Evolutionary conservation across 1,140 invertebrate species (phyloP).

Genomic region (Megathymus violae): DNA sequence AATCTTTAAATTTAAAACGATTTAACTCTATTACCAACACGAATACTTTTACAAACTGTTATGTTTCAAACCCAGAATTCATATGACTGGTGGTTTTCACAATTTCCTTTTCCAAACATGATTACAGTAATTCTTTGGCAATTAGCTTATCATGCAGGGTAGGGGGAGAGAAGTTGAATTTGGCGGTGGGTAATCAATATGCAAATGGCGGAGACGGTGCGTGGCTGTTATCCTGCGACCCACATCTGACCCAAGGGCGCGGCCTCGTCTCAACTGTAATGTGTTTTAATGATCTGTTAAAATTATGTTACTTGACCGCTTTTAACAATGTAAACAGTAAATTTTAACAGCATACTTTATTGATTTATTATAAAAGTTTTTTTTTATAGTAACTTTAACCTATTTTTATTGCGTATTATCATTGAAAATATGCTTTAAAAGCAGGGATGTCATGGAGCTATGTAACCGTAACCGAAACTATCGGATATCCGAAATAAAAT

Average conservation of each 20-base stretch:
- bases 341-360: too few species aligned
- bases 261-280: slow-evolving; percentile 45
- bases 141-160: slow-evolving; percentile 59
- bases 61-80: slow-evolving; percentile 18
- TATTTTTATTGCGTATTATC: too few species aligned
- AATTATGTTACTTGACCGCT: slow-evolving; percentile 7
- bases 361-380: too few species aligned
- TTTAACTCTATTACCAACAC: too few species aligned
- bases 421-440: too few species aligned
- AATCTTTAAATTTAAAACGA: too few species aligned
- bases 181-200: slow-evolving; percentile 71
- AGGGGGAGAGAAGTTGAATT: slow-evolving; percentile 44
- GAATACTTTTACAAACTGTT: slow-evolving; percentile 11
- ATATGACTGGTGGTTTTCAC: slow-evolving; percentile 36
- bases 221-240: slow-evolving; percentile 77
- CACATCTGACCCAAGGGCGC: slow-evolving; percentile 75
- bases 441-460: too few species aligned
- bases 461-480: too few species aligned
- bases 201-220: slow-evolving; percentile 72
- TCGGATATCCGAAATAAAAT: too few species aligned
- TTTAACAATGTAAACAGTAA: too few species aligned
- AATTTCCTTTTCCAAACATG: slow-evolving; percentile 58
- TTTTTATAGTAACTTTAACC: too few species aligned
- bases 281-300: slow-evolving; percentile 26
- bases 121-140: slow-evolving; percentile 61